phyloP scores from a whole-genome alignment of 2,888 invertebrate genomes.

The Lithosia quadra region DNA sequence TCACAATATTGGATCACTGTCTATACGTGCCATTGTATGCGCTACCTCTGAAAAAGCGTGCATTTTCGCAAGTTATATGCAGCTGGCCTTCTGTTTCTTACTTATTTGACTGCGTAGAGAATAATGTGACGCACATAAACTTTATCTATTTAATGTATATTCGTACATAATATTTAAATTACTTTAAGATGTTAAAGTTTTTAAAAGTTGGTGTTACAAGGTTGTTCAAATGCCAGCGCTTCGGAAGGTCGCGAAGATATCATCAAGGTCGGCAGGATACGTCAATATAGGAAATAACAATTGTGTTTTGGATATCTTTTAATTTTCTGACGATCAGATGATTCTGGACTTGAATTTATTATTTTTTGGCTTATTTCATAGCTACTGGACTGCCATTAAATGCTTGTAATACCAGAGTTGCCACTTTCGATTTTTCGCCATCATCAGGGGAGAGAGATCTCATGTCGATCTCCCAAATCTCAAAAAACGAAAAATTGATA shows the following conservation, averaged over 20 bases:
- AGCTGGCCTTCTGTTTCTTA: neutral
- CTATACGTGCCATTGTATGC: no score
- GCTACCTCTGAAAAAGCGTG: neutral
- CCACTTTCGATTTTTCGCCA: no score
- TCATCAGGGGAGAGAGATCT: no score
- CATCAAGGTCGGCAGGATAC: conserved; percentile 93
- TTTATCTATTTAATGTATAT: conserved; percentile 20
- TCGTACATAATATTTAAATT: conserved; percentile 19
- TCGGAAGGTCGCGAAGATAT: conserved; percentile 95
- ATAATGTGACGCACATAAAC: conserved; percentile 11
- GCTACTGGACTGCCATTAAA: no score
- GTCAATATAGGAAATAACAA: conserved; percentile 85
- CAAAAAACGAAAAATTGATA: neutral
- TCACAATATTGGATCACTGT: no score
- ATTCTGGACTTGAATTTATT: no score
- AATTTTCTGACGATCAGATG: neutral
- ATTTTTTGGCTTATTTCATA: no score
- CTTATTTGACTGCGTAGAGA: neutral
- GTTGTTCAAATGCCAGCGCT: conserved; percentile 95
- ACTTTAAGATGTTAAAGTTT: conserved; percentile 20
- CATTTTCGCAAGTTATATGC: neutral
- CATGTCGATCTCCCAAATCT: no score
- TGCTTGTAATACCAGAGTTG: no score
- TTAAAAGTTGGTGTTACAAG: conserved; percentile 85
- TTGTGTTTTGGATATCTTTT: conserved; percentile 25